Evolutionary conservation across 2,888 invertebrate genomes (phyloP).

Genomic region (Amblyjoppa fuscipennis): DNA sequence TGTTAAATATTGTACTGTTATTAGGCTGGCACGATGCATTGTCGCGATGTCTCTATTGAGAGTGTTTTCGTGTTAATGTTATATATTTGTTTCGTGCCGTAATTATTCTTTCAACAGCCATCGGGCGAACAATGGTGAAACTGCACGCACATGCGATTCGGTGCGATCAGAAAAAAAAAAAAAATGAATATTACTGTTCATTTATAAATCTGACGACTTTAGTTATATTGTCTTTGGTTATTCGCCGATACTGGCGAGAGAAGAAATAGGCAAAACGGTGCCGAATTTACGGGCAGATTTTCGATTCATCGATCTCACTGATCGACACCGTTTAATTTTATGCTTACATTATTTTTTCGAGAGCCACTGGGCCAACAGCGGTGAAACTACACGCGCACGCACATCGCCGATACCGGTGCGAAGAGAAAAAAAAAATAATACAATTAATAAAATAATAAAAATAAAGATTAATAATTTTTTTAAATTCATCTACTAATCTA

Average conservation of each 20-base stretch:
- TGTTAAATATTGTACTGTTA: slow-evolving; percentile 74
- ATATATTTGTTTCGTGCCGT: not conserved
- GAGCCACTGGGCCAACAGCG: not conserved
- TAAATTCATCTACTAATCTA: too few species aligned
- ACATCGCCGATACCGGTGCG: not conserved
- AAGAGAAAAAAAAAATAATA: not conserved
- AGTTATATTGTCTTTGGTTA: not conserved
- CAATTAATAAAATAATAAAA: too few species aligned
- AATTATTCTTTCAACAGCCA: not conserved
- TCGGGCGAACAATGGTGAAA: not conserved
- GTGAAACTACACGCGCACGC: not conserved
- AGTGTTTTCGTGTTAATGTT: not conserved
- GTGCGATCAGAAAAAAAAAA: not conserved
- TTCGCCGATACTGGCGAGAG: not conserved
- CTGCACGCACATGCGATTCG: not conserved
- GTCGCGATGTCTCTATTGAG: slow-evolving; percentile 31
- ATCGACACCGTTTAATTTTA: slow-evolving; percentile 9
- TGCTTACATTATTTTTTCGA: not conserved
- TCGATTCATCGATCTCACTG: slow-evolving; percentile 26
- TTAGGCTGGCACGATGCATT: slow-evolving; percentile 58
- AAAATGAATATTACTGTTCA: not conserved
- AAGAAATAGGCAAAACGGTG: not conserved
- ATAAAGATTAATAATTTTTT: too few species aligned
- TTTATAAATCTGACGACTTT: too few species aligned
- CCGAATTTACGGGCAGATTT: not conserved